Base-by-base conservation (phyloP, 2,113 vertebrate genomes). In the Osmerus mordax region DNA sequence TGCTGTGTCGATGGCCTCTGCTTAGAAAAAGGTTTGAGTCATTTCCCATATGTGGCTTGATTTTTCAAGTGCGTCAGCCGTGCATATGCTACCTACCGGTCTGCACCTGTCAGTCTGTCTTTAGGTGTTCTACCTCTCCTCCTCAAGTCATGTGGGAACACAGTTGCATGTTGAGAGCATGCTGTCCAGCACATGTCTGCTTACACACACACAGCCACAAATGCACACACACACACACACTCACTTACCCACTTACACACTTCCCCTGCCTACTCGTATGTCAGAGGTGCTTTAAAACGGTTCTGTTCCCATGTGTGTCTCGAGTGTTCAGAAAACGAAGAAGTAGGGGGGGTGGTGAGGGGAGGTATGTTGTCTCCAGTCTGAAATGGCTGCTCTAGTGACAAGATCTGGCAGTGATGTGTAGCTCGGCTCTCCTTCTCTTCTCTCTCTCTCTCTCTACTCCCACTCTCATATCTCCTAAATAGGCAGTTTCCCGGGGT, bases 401-500 rank as follows among this genome's bases (percentile, higher is more conserved):
- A 83, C 79, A 69, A 78, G 77, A 75, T 75, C 72, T 82, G 83
- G 83, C 86, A 87, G 81, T 87, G 87, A 91, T 88, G 85, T 86
- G 88, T 76, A 82, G 87, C 76, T 81, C 71, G 82, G 68, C 71
- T 73, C 84, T 87, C 70, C 51, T 19, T 69, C 25, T 54, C 4
- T 36, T 36, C 14, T 60, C 3, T 47, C 32, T 12, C 36, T 36
- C 14, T 60, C 3, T 47, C 32, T 12, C 36, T 11, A n/a, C 15
- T 79, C 76, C 21, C 65, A 80, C 79, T 78, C 80, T 83, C 84
- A 79, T 84, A 80, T 47, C 41, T 47, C 41, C 78, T 86, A 15
- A 89, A 81, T 87, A 80, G 78, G 82, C 83, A 81, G 90, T 81
- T 86, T 91, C 88, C 88, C 87, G 78, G 78, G 86, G 87, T 84